phyloP scores from a whole-genome alignment of 2,113 vertebrate species.

The Thymallus thymallus region DNA sequence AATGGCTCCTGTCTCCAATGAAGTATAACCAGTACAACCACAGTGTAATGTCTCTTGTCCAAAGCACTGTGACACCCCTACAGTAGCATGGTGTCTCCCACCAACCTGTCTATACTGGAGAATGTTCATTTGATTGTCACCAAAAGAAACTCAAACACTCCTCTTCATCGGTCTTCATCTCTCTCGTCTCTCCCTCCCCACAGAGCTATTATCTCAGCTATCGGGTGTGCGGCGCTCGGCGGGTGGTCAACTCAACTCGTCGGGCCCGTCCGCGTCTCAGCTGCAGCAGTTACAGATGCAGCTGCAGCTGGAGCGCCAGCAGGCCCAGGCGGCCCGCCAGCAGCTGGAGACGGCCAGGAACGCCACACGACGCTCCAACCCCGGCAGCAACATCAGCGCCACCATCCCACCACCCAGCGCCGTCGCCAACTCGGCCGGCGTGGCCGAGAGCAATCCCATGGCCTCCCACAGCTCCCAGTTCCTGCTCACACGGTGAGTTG shows the following conservation, averaged over 20 bases:
- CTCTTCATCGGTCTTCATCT: neutral
- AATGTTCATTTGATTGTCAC: neutral
- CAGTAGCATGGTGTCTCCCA: neutral
- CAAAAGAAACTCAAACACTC: neutral
- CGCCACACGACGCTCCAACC: constrained; percentile 87
- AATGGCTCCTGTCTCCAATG: too few relatives aligned
- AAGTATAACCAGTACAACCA: too few relatives aligned
- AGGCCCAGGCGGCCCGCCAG: constrained; percentile 94
- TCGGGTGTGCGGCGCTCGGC: constrained; percentile 95
- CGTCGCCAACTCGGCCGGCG: constrained; percentile 77
- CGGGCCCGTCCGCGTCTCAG: constrained; percentile 95
- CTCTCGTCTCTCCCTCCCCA: constrained; percentile 15
- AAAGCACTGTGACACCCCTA: neutral
- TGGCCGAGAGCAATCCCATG: constrained; percentile 85
- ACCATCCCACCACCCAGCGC: constrained; percentile 84
- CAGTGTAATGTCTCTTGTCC: neutral
- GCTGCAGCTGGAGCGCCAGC: constrained; percentile 93
- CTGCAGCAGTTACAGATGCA: constrained; percentile 99
- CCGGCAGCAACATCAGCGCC: constrained; percentile 84
- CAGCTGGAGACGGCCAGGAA: constrained; percentile 94
- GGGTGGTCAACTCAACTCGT: constrained; percentile 95
- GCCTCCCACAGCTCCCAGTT: constrained; percentile 92
- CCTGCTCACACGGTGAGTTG: constrained; percentile 89
- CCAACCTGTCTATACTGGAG: neutral
- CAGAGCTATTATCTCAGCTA: constrained; percentile 98